These are phyloP conservation scores for Electrophaes corylata DNA, from an alignment of 2,888 invertebrate genomes.

Conservation along the genomic window DNA sequence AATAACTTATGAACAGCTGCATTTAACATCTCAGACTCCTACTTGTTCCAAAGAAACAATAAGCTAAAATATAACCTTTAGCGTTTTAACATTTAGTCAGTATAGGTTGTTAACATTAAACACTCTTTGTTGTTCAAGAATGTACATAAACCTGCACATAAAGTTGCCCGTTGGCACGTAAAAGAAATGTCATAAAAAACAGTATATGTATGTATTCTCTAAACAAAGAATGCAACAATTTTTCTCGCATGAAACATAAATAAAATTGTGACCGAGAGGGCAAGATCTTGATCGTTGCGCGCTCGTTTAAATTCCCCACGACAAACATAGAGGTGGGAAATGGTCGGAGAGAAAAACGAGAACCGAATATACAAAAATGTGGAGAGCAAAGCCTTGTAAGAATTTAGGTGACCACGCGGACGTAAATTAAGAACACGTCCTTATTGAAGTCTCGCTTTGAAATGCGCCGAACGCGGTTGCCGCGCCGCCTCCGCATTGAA, in stretches of 20 bases:
- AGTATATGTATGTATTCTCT: slow-evolving; percentile 49
- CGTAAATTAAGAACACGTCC: slow-evolving; percentile 67
- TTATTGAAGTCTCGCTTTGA: slow-evolving; percentile 71
- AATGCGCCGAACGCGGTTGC: no score
- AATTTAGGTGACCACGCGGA: slow-evolving; percentile 68
- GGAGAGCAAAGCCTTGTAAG: slow-evolving; percentile 77
- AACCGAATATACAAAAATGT: slow-evolving; percentile 66
- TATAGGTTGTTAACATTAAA: slow-evolving; percentile 23
- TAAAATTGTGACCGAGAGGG: slow-evolving; percentile 49
- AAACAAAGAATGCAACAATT: slow-evolving; percentile 55
- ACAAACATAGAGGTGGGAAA: slow-evolving; percentile 70
- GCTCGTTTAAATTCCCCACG: slow-evolving; percentile 75
- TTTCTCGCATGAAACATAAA: slow-evolving; percentile 57
- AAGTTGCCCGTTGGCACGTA: slow-evolving; percentile 41
- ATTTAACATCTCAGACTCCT: slow-evolving; percentile 22
- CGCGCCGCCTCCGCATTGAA: slow-evolving; percentile 59
- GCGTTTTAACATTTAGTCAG: slow-evolving; percentile 12
- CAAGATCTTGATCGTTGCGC: slow-evolving; percentile 62
- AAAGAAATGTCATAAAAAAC: slow-evolving; percentile 40
- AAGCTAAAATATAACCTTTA: slow-evolving; percentile 19
- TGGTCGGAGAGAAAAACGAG: slow-evolving; percentile 67
- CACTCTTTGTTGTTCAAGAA: slow-evolving; percentile 38
- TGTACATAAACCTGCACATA: slow-evolving; percentile 45
- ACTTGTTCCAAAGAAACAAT: slow-evolving; percentile 15
- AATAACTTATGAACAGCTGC: slow-evolving; percentile 35